A percentile compares a stretch with the other conserved stretches of the same genome.
phyloP scores from a whole-genome alignment of 2,113 vertebrate species.

The Rostratula benghalensis region DNA sequence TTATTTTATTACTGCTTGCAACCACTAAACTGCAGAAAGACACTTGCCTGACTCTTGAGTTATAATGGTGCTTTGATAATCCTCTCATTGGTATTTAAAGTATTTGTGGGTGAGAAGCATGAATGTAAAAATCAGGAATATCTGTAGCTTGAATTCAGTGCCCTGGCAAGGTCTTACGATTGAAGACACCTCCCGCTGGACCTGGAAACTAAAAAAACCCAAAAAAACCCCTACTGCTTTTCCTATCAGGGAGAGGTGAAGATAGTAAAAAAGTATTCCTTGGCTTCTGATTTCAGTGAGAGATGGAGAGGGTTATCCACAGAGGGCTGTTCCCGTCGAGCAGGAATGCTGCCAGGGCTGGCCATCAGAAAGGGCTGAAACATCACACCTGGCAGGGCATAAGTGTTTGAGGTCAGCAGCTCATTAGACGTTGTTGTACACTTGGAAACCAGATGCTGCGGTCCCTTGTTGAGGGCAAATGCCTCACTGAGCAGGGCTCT shows the following conservation, averaged over 20 bases:
- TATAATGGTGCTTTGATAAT: not conserved
- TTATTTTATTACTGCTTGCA: not conserved
- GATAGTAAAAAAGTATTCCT: not conserved
- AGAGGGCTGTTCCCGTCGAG: not conserved
- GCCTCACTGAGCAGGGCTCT: not conserved
- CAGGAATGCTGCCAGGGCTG: not conserved
- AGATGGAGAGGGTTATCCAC: not conserved
- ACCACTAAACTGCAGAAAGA: not conserved
- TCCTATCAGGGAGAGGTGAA: not conserved
- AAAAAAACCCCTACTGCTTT: not conserved
- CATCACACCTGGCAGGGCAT: not conserved
- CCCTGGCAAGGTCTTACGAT: not conserved
- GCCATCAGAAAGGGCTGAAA: not conserved
- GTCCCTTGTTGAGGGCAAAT: not conserved
- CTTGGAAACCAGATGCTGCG: not conserved
- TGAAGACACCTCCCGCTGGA: not conserved
- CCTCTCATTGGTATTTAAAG: not conserved
- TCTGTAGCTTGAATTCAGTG: not conserved
- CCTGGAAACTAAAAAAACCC: not conserved
- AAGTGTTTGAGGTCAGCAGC: slow-evolving; percentile 14
- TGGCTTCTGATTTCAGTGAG: not conserved
- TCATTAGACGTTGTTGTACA: not conserved
- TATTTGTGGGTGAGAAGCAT: not conserved
- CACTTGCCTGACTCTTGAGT: not conserved
- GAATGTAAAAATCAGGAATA: not conserved